Percentiles rank a stretch among this genome's conserved stretches.
Evolutionary conservation across 2,888 invertebrate genomes (phyloP).

Genomic region (Apotomis turbidana): DNA sequence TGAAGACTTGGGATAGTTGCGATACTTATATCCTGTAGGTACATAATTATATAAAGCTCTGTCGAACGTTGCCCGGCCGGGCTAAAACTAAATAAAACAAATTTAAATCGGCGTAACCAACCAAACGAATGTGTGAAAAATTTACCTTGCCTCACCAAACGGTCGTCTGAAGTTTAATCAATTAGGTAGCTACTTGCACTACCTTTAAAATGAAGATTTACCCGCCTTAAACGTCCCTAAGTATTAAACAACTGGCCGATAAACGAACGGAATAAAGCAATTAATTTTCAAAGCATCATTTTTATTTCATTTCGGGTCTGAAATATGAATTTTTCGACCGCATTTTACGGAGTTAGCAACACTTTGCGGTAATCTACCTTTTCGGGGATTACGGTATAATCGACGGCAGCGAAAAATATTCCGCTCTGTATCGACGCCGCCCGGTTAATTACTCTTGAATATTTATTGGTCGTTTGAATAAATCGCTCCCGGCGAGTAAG

Average conservation of each 20-base stretch:
- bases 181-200: background rate
- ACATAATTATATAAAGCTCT: too few relatives aligned
- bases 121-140: background rate
- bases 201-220: background rate
- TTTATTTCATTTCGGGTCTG: slow-evolving; percentile 54
- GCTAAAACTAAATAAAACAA: too few relatives aligned
- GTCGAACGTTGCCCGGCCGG: too few relatives aligned
- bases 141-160: background rate
- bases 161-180: background rate
- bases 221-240: background rate
- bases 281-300: slow-evolving; percentile 51
- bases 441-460: slow-evolving; percentile 81
- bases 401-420: slow-evolving; percentile 75
- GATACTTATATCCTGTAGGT: too few relatives aligned
- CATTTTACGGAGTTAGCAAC: slow-evolving; percentile 65
- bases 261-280: slow-evolving; percentile 43
- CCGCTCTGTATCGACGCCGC: slow-evolving; percentile 67
- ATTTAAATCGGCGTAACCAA: background rate
- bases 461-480: slow-evolving; percentile 83
- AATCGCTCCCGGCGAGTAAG: slow-evolving; percentile 74
- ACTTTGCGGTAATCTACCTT: slow-evolving; percentile 72
- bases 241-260: slow-evolving; percentile 1
- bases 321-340: slow-evolving; percentile 60
- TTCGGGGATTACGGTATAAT: slow-evolving; percentile 73
- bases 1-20: too few relatives aligned